Percentiles rank a stretch among this genome's conserved stretches.
phyloP scores from a whole-genome alignment of 2,888 invertebrate species.

The Lepidochrysops patricia region DNA sequence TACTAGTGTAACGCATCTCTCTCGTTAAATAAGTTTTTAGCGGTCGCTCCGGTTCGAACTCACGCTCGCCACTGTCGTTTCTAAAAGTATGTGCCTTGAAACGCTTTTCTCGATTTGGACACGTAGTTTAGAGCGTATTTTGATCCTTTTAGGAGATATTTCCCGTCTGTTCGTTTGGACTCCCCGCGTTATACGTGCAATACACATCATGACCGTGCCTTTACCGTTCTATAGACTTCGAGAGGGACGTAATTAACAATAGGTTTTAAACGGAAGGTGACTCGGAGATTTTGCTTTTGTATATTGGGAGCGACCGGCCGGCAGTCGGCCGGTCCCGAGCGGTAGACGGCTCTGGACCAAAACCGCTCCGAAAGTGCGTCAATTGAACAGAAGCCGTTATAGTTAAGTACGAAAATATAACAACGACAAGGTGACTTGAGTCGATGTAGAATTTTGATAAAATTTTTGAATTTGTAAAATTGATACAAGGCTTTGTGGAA shows the following conservation, averaged over 20 bases:
- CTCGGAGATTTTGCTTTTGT: conserved; percentile 51
- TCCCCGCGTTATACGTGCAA: conserved; percentile 64
- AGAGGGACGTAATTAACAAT: conserved; percentile 74
- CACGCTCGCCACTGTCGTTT: conserved; percentile 58
- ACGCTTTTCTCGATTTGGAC: conserved; percentile 70
- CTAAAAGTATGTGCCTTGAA: conserved; percentile 75
- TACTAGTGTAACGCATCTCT: conserved; percentile 29
- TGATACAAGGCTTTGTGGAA: not conserved
- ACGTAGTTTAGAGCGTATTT: conserved; percentile 69
- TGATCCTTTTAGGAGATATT: conserved; percentile 68
- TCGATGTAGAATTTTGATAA: conserved; percentile 45
- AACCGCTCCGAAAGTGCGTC: conserved; percentile 50
- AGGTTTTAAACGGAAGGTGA: conserved; percentile 55
- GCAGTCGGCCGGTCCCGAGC: conserved; percentile 46
- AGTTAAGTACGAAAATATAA: conserved; percentile 53
- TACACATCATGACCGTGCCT: conserved; percentile 75
- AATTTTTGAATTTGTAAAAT: conserved; percentile 31
- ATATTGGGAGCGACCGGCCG: conserved; percentile 50
- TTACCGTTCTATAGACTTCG: conserved; percentile 73
- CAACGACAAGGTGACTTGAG: conserved; percentile 53
- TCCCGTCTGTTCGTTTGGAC: conserved; percentile 67
- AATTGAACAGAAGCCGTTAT: conserved; percentile 53
- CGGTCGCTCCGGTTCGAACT: conserved; percentile 53
- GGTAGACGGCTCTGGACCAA: conserved; percentile 52
- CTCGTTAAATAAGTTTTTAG: conserved; percentile 55